A percentile compares a stretch with the other conserved stretches of the same genome.
These are phyloP conservation scores for Conomelus anceps DNA, from an alignment of 2,888 invertebrate species.

Conservation along the genomic window DNA sequence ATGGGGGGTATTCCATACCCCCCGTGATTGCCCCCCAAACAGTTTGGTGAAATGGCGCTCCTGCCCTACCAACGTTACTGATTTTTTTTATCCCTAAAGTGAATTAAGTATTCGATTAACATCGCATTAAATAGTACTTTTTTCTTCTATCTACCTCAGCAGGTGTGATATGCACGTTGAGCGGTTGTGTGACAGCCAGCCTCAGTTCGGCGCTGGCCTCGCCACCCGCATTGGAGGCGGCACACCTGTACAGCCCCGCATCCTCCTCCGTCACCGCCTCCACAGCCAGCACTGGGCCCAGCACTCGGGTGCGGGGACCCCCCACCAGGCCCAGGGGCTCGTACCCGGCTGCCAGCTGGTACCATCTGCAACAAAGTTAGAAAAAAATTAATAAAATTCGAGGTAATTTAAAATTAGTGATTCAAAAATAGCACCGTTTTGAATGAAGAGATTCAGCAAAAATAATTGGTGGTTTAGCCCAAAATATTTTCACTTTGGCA, in stretches of 20 bases:
- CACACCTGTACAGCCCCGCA: constrained; percentile 60
- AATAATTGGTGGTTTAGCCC: too few species aligned
- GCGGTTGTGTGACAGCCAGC: constrained; percentile 57
- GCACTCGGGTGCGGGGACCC: constrained; percentile 56
- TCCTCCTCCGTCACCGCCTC: constrained; percentile 65
- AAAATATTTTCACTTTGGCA: too few species aligned
- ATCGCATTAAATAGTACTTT: too few species aligned
- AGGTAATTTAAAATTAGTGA: too few species aligned
- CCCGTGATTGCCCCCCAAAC: too few species aligned
- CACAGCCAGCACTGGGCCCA: constrained; percentile 62
- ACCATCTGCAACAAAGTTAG: constrained; percentile 51
- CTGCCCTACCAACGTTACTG: too few species aligned
- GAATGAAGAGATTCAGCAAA: too few species aligned
- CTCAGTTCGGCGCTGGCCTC: constrained; percentile 62
- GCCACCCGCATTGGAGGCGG: constrained; percentile 61
- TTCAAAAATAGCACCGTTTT: too few species aligned
- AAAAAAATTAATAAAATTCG: not conserved
- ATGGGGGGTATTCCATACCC: too few species aligned
- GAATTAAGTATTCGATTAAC: too few species aligned
- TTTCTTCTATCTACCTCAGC: constrained; percentile 56
- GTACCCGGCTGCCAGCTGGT: constrained; percentile 55
- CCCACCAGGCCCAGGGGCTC: constrained; percentile 55
- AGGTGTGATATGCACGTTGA: constrained; percentile 50
- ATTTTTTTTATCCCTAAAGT: constrained; percentile 52
- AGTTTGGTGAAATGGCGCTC: too few species aligned